Conservation (phyloP, 1,140 invertebrate genomes). For the Diachasmimorpha longicaudata region DNA sequence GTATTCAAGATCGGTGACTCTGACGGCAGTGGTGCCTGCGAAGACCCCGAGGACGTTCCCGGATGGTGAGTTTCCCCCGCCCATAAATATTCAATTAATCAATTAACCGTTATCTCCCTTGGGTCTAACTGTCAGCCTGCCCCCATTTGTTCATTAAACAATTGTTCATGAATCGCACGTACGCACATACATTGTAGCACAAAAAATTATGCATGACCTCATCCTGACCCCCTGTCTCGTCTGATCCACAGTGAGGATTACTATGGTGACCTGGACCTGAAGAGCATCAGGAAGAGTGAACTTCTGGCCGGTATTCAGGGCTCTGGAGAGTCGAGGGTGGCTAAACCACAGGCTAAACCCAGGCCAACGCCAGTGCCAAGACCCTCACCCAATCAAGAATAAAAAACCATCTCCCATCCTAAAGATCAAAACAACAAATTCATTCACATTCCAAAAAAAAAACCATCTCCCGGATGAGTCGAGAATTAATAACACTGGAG, state of each 20-base stretch:
- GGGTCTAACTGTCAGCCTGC: no score
- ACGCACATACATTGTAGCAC: neutral
- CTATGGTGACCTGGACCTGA: constrained; percentile 92
- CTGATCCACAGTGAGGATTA: constrained; percentile 87
- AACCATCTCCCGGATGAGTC: constrained; percentile 7
- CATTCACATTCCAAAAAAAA: neutral
- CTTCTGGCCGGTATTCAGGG: constrained; percentile 78
- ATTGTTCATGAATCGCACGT: neutral
- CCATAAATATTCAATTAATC: no score
- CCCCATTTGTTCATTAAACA: no score
- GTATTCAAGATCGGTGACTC: constrained; percentile 93
- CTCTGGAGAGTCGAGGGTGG: constrained; percentile 63
- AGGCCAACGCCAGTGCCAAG: constrained; percentile 65
- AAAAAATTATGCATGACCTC: constrained; percentile 31
- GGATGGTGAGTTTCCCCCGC: constrained; percentile 81
- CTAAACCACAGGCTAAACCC: constrained; percentile 59
- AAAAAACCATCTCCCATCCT: constrained; percentile 29
- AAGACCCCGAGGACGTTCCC: constrained; percentile 91
- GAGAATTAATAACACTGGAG: constrained; percentile 8
- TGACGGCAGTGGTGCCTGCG: constrained; percentile 89
- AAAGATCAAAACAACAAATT: neutral
- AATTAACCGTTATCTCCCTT: no score
- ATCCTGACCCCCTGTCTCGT: constrained; percentile 43
- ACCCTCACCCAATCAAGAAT: constrained; percentile 43
- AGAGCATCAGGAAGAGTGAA: constrained; percentile 91